Conservation (phyloP, 1,140 invertebrate genomes). For the Tetraneura akinire region DNA sequence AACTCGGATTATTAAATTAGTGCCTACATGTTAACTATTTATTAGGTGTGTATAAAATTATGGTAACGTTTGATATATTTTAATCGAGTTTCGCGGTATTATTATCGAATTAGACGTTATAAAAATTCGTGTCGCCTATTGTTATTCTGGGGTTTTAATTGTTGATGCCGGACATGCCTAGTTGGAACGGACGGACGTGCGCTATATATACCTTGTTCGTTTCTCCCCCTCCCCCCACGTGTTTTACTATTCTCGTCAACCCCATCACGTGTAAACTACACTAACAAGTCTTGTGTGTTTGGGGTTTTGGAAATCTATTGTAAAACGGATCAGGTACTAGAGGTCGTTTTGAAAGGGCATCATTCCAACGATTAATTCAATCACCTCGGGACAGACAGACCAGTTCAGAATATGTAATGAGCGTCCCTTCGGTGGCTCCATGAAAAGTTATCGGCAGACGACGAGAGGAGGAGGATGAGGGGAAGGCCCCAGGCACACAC, state of each 20-base stretch:
- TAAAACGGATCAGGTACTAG: conserved; percentile 33
- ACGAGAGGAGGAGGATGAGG: too few species aligned
- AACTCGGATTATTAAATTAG: too few species aligned
- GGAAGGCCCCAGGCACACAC: background rate
- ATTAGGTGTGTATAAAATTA: too few species aligned
- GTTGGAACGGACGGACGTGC: background rate
- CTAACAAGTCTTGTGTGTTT: background rate
- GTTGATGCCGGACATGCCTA: background rate
- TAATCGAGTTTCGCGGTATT: too few species aligned
- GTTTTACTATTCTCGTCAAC: background rate
- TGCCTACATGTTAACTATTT: too few species aligned
- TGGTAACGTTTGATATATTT: too few species aligned
- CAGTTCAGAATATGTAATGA: conserved; percentile 44
- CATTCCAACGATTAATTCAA: conserved; percentile 42
- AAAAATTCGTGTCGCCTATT: too few species aligned
- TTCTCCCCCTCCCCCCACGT: too few species aligned
- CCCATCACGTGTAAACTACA: background rate
- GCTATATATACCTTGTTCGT: too few species aligned
- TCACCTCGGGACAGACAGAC: conserved; percentile 19
- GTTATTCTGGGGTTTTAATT: background rate
- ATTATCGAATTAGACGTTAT: too few species aligned
- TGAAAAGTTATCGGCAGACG: background rate
- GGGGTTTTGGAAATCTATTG: conserved; percentile 29
- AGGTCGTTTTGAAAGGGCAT: conserved; percentile 45
- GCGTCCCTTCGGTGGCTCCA: background rate